Conservation (phyloP, 1,140 invertebrate genomes). For the Conopomorpha cramerella region DNA sequence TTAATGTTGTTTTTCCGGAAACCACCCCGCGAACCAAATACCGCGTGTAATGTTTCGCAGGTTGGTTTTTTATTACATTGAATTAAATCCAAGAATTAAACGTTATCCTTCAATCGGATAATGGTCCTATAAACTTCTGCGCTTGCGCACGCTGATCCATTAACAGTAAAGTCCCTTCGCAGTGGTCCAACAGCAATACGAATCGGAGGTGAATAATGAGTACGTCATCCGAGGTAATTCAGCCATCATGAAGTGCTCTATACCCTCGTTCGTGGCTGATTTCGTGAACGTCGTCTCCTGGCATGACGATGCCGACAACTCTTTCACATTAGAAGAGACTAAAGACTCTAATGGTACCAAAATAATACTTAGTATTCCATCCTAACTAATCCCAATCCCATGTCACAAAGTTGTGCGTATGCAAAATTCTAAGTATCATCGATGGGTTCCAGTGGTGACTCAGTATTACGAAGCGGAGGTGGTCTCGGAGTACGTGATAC, state of each 20-base stretch:
- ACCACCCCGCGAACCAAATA: too few species aligned
- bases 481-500: conserved; percentile 90
- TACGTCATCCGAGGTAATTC: conserved; percentile 91
- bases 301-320: conserved; percentile 75
- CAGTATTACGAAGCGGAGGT: conserved; percentile 91
- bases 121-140: too few species aligned
- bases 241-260: conserved; percentile 88
- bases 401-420: conserved; percentile 5
- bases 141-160: too few species aligned
- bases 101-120: too few species aligned
- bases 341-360: conserved; percentile 62
- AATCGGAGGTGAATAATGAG: conserved; percentile 87
- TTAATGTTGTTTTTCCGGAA: too few species aligned
- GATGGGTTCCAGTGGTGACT: conserved; percentile 77
- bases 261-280: conserved; percentile 90
- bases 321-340: conserved; percentile 64
- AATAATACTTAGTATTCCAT: conserved; percentile 4
- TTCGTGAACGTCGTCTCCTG: conserved; percentile 89
- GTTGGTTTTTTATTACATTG: too few species aligned
- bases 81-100: too few species aligned
- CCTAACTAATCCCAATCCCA: conserved; percentile 4
- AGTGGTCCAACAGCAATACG: conserved; percentile 88
- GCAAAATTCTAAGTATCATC: too few species aligned
- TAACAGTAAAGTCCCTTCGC: conserved; percentile 10
- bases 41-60: too few species aligned